A percentile compares a stretch with the other conserved stretches of the same genome.
phyloP scores from a whole-genome alignment of 1,140 invertebrate species.

The Popillia japonica region DNA sequence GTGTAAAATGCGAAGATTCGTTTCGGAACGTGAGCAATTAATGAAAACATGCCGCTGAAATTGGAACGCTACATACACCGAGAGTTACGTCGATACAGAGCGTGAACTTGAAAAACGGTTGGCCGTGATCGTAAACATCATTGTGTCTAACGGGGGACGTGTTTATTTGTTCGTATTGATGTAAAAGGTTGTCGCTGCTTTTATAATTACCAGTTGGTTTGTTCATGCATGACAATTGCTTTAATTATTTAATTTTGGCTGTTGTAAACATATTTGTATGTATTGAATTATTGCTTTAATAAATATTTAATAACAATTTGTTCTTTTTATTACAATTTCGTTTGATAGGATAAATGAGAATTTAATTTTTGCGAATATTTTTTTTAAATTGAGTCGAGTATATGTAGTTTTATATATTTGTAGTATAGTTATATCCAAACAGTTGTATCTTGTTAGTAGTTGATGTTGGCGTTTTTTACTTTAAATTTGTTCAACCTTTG shows the following conservation, averaged over 20 bases:
- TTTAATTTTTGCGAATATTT: background rate
- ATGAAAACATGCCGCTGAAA: background rate
- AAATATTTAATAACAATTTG: slow-evolving; percentile 29
- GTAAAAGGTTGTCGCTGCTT: slow-evolving; percentile 13
- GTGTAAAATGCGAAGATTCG: background rate
- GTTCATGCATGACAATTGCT: background rate
- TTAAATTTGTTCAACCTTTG: too few species aligned
- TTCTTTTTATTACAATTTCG: slow-evolving; percentile 12
- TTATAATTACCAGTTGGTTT: background rate
- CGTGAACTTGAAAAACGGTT: slow-evolving; percentile 34
- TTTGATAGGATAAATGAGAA: background rate
- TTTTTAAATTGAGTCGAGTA: background rate
- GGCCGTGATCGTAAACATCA: slow-evolving; percentile 28
- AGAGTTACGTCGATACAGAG: background rate
- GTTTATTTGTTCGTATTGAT: slow-evolving; percentile 1
- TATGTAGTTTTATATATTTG: too few species aligned
- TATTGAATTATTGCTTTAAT: slow-evolving; percentile 16
- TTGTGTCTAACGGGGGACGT: slow-evolving; percentile 14
- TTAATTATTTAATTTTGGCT: slow-evolving; percentile 13
- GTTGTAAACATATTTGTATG: slow-evolving; percentile 3
- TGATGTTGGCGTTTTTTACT: too few species aligned
- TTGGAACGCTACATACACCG: background rate
- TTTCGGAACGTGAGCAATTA: background rate
- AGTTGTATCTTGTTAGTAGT: too few species aligned
- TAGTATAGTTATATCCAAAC: too few species aligned